These are phyloP conservation scores for Typhlomys cinereus DNA, from an alignment of 2,113 vertebrate species.

Conservation along the genomic window DNA sequence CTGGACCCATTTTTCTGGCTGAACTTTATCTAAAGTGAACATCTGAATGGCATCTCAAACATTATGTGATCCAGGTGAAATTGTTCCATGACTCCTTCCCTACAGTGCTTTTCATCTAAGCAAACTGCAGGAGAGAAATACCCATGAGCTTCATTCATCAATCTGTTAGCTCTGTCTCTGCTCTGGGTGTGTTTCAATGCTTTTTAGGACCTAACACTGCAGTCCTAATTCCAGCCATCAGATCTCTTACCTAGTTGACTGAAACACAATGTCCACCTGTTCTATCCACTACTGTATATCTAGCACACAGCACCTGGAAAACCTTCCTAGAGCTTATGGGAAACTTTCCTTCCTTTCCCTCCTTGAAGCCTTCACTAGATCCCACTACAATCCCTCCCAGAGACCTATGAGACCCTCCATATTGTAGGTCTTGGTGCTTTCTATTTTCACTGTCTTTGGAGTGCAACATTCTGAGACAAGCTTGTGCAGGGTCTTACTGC, in stretches of 20 bases:
- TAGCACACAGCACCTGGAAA: background rate
- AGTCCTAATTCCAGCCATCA: background rate
- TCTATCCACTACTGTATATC: background rate
- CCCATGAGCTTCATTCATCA: background rate
- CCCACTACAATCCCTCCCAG: background rate
- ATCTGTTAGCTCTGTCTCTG: background rate
- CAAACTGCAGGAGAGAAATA: background rate
- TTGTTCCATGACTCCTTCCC: background rate
- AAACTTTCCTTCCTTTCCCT: background rate
- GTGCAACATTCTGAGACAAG: no score
- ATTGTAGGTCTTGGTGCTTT: background rate
- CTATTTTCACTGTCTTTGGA: background rate
- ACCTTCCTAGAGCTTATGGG: background rate
- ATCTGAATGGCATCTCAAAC: slow-evolving; percentile 7
- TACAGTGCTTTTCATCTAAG: background rate
- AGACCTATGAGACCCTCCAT: background rate
- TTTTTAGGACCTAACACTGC: background rate
- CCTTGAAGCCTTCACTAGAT: background rate
- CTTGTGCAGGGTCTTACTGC: no score
- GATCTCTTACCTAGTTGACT: background rate
- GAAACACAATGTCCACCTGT: background rate
- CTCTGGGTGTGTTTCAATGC: background rate
- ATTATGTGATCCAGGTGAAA: background rate
- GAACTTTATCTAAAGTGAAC: background rate
- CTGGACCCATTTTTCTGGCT: background rate